A percentile compares a stretch with the other conserved stretches of the same genome.
Evolutionary conservation across 2,888 invertebrate genomes (phyloP).

Genomic region (Lingula anatina): DNA sequence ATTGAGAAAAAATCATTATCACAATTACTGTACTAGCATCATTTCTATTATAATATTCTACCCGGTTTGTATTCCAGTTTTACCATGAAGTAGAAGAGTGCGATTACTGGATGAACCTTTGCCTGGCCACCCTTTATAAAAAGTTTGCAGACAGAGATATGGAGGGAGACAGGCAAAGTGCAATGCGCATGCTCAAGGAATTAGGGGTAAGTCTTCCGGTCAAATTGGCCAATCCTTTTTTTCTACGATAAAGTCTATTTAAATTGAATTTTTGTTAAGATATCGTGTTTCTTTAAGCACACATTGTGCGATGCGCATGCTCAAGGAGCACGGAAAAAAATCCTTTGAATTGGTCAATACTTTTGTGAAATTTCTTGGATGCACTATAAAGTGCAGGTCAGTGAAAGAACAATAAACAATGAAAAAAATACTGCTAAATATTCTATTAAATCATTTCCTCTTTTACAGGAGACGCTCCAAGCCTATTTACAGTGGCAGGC

Average conservation of each 20-base stretch:
- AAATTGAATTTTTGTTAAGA: too few relatives aligned
- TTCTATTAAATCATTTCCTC: background rate
- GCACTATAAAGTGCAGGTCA: too few relatives aligned
- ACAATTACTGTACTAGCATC: background rate
- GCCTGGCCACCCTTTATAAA: slow-evolving; percentile 33
- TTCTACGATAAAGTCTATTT: background rate
- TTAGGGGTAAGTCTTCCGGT: slow-evolving; percentile 27
- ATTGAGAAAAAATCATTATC: background rate
- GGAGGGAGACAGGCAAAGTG: slow-evolving; percentile 27
- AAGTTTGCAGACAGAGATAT: slow-evolving; percentile 25
- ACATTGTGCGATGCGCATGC: too few relatives aligned
- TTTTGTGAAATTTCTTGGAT: too few relatives aligned
- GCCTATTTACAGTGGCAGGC: slow-evolving; percentile 47
- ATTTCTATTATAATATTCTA: background rate
- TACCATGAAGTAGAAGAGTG: slow-evolving; percentile 45
- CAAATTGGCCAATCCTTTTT: background rate
- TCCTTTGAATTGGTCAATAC: too few relatives aligned
- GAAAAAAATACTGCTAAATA: too few relatives aligned
- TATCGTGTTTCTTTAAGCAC: too few relatives aligned
- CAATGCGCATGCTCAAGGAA: slow-evolving; percentile 30
- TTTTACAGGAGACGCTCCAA: slow-evolving; percentile 34
- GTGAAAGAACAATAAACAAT: too few relatives aligned
- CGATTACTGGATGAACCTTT: slow-evolving; percentile 45
- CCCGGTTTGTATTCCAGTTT: slow-evolving; percentile 25
- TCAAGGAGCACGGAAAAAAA: background rate